Conservation (phyloP, 2,113 vertebrate genomes). For the Hucho hucho region DNA sequence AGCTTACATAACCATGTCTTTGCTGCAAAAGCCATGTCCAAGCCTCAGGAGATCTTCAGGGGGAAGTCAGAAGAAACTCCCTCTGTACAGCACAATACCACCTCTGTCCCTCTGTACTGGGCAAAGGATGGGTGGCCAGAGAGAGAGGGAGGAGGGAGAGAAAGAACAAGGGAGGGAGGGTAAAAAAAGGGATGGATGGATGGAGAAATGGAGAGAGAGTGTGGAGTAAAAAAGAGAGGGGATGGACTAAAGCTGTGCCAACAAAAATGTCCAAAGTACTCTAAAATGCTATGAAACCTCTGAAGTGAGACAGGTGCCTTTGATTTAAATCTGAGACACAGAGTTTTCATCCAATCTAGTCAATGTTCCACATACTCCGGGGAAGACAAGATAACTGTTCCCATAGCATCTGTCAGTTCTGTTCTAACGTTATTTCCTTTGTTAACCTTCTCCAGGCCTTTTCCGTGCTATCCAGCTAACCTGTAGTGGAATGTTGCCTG, state of each 20-base stretch:
- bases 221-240: too few relatives aligned
- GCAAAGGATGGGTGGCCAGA: neutral
- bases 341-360: too few relatives aligned
- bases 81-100: conserved; percentile 10
- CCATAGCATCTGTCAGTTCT: neutral
- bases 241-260: neutral
- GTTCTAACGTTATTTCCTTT: neutral
- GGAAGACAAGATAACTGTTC: too few relatives aligned
- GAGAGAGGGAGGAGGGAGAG: neutral
- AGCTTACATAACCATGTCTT: neutral
- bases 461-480: neutral
- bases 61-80: too few relatives aligned
- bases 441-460: neutral
- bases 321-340: too few relatives aligned
- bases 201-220: too few relatives aligned
- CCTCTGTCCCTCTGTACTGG: conserved; percentile 17
- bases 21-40: neutral
- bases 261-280: neutral
- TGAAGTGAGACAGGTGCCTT: neutral
- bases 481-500: conserved; percentile 22
- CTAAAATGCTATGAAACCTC: neutral
- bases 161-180: too few relatives aligned
- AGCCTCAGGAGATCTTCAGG: neutral
- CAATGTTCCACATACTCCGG: too few relatives aligned
- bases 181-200: too few relatives aligned